Evolutionary conservation across 2,797 vertebrate genomes (phyloP).

Genomic region (Lophotriccus pileatus): DNA sequence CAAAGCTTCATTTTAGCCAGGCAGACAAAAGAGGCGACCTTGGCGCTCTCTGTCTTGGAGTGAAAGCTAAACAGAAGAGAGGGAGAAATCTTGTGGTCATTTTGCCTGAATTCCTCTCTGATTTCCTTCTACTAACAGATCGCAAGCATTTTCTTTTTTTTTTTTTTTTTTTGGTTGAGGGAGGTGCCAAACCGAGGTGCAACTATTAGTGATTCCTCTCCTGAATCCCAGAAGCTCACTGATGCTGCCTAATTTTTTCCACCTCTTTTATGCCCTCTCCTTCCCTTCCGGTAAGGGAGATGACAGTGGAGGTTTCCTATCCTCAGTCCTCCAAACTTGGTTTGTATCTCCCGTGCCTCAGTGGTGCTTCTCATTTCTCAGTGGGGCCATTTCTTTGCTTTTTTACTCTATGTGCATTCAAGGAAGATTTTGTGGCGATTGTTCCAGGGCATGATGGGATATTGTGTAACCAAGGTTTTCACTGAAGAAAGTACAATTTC

Average conservation of each 20-base stretch:
- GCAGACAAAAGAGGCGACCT: conserved; percentile 37
- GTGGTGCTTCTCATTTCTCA: not conserved
- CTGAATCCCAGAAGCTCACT: not conserved
- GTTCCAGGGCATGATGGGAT: not conserved
- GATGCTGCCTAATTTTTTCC: not conserved
- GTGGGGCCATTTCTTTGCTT: not conserved
- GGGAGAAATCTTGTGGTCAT: not conserved
- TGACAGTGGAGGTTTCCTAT: not conserved
- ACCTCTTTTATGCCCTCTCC: rapidly evolving
- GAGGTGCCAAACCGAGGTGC: not conserved
- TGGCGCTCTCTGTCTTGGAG: not conserved
- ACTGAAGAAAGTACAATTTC: not conserved
- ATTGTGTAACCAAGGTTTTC: not conserved
- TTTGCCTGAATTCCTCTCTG: not conserved
- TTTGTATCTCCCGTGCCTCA: not conserved
- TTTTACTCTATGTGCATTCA: not conserved
- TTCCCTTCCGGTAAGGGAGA: not conserved
- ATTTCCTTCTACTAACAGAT: not conserved
- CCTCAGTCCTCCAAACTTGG: not conserved
- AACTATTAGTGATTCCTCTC: not conserved
- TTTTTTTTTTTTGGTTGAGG: not conserved
- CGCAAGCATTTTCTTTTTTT: rapidly evolving
- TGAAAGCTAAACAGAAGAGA: not conserved
- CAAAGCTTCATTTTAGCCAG: conserved; percentile 11
- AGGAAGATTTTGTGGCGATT: not conserved